Conservation (phyloP, 2,888 invertebrate genomes). For the Steromphala cineraria region DNA sequence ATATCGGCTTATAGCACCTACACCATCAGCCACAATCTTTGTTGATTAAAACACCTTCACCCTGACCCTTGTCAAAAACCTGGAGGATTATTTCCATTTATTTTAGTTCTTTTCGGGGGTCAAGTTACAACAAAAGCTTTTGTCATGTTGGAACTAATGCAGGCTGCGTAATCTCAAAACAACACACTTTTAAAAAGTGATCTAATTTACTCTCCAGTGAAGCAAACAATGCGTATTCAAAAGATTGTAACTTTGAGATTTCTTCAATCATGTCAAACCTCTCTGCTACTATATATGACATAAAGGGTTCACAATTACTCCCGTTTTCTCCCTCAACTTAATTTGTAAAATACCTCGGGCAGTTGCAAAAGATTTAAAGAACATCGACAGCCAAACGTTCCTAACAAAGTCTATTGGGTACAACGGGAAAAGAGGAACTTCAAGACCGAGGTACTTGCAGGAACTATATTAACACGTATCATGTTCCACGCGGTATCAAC, state of each 20-base stretch:
- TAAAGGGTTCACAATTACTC: neutral
- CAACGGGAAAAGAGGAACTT: neutral
- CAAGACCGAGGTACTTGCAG: neutral
- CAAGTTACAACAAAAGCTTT: neutral
- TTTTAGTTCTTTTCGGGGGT: neutral
- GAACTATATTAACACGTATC: slow-evolving; percentile 9
- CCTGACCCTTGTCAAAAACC: neutral
- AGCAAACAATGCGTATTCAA: neutral
- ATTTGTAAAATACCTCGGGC: slow-evolving; percentile 2
- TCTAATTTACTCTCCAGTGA: neutral
- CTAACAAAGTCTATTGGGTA: neutral
- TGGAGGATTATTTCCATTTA: slow-evolving; percentile 10
- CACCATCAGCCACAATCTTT: neutral
- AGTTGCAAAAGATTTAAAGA: neutral
- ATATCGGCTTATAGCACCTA: neutral
- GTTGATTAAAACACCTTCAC: neutral
- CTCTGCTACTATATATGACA: neutral
- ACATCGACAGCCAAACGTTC: neutral
- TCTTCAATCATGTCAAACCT: neutral
- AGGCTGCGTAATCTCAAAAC: too few species aligned
- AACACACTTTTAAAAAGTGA: neutral
- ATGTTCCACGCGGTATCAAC: neutral
- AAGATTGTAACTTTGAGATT: neutral
- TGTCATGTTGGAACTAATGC: neutral
- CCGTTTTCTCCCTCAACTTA: neutral